Evolutionary conservation across 2,113 vertebrate genomes (phyloP).

Genomic region (Chamaetylas fuelleborni): DNA sequence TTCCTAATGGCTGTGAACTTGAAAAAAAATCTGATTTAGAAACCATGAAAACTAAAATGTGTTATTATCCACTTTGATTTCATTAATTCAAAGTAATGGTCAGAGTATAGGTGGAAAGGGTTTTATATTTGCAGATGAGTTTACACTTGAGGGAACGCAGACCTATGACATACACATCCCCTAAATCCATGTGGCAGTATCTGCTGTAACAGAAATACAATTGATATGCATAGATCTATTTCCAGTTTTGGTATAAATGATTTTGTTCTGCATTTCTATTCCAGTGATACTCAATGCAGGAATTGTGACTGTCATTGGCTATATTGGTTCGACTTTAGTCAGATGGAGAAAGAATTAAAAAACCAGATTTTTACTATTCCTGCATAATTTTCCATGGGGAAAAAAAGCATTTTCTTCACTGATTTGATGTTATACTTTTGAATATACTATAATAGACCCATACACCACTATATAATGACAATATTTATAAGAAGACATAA

Average conservation of each 20-base stretch:
- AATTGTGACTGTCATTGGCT: background rate
- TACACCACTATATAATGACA: background rate
- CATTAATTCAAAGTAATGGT: background rate
- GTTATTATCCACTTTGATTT: background rate
- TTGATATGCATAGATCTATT: background rate
- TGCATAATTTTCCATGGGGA: background rate
- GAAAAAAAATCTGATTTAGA: background rate
- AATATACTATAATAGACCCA: background rate
- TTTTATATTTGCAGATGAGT: background rate
- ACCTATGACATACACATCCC: background rate
- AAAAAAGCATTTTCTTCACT: background rate
- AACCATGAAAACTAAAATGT: background rate
- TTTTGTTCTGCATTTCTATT: background rate
- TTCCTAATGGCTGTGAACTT: background rate
- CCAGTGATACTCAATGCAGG: background rate
- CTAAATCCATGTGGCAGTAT: background rate
- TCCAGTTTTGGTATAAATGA: background rate
- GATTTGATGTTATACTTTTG: background rate
- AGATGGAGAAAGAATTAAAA: background rate
- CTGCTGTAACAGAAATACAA: background rate
- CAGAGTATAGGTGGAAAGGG: background rate
- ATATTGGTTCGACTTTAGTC: background rate
- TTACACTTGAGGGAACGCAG: background rate
- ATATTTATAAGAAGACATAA: background rate
- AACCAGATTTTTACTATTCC: background rate